Evolutionary conservation across 2,888 invertebrate species (phyloP), one percentile per base, ranked within the genome.

Genomic region (Ophraella communa): DNA sequence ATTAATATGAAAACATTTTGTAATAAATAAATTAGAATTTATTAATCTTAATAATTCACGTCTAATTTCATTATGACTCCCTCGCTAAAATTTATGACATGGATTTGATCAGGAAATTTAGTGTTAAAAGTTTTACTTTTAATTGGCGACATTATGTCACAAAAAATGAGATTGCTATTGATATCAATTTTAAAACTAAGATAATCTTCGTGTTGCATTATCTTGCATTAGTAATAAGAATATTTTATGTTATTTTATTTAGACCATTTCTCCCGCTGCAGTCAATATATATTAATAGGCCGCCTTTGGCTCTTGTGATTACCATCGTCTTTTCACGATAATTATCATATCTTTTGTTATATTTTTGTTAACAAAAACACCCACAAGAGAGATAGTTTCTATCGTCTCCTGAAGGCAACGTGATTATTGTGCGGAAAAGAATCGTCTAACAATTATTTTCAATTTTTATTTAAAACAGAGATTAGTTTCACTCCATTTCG

Each of bases 401-500:
- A 23, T 24, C 33, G 10, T 58, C 18, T 39, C 58, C 58, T 35
- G 35, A 18, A 49, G 58, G 51, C 33, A 58, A 21, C 44, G 20
- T 42, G 49, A 49, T 21, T 27, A 24, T 58, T 58, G 27, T 58
- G 73, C 75, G 71, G 69, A 70, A 76, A 77, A 78, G 77, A 77
- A 77, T 70, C 76, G 73, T 74, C 72, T 74, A 76, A 76, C 76
- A 73, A 74, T 77, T 76, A 76, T 74, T 62, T 53, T 62, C 66
- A 72, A 73, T 76, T 75, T 74, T 74, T 75, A 39, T 14, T 39
- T 17, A 17, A 39, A 39, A 39, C 14, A n/a, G 14, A 39, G 14
- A 39, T 7, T 39, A 39, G 39, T 39, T 39, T 14, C 14, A 14
- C 14, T 39, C 7, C 39, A 39, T 39, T 39, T 39, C 39, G 7